Percentiles rank a stretch among this genome's conserved stretches.
Conservation (phyloP, 2,113 vertebrate genomes). For the Gulo gulo region DNA sequence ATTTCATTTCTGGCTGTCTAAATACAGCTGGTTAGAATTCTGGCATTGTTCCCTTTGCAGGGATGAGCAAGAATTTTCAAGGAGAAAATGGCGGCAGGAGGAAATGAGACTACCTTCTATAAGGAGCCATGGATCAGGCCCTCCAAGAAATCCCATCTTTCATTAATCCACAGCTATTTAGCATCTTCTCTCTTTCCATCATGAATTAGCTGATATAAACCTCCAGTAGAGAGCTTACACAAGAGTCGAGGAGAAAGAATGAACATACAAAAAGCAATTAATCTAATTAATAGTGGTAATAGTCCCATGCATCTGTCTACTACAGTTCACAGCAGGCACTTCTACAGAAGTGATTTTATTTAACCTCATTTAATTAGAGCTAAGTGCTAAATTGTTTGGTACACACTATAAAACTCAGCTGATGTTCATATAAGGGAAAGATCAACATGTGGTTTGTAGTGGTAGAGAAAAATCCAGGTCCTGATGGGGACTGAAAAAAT, state of each 20-base stretch:
- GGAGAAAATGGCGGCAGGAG: conserved; percentile 31
- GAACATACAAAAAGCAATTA: conserved; percentile 68
- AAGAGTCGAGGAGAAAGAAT: conserved; percentile 48
- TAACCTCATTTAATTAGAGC: conserved; percentile 72
- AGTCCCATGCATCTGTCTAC: conserved; percentile 55
- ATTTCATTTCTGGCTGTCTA: conserved; percentile 63
- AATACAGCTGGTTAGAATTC: conserved; percentile 34
- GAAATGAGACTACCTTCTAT: neutral
- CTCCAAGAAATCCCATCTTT: conserved; percentile 23
- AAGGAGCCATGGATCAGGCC: neutral
- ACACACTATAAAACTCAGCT: conserved; percentile 51
- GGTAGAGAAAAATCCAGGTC: neutral
- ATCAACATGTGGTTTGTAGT: neutral
- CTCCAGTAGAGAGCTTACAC: neutral
- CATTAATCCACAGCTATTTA: conserved; percentile 45
- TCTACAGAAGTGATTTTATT: conserved; percentile 65
- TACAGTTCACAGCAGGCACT: conserved; percentile 58
- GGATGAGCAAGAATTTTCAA: neutral
- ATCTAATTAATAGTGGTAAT: conserved; percentile 70
- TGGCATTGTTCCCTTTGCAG: conserved; percentile 6
- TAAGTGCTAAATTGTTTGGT: conserved; percentile 68
- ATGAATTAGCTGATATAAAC: conserved; percentile 27
- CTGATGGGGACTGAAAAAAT: neutral
- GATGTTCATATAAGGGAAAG: conserved; percentile 13
- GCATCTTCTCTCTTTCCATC: neutral